phyloP scores from a whole-genome alignment of 1,140 invertebrate species.

The Caenorhabditis latens region DNA sequence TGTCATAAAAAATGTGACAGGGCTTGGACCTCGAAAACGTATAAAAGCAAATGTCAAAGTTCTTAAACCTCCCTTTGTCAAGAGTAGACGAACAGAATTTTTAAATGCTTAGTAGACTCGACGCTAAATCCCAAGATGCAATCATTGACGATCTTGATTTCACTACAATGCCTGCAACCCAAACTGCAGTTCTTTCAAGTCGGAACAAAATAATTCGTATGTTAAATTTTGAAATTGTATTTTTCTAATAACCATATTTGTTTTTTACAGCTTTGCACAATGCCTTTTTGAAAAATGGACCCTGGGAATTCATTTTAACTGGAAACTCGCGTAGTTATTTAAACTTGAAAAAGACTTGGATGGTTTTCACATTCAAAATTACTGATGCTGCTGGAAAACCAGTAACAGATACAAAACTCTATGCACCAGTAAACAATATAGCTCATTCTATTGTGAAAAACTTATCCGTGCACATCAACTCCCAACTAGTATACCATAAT shows the following conservation, averaged over 20 bases:
- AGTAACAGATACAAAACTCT: neutral
- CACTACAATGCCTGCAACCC: neutral
- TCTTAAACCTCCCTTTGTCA: neutral
- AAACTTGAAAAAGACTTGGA: conserved; percentile 18
- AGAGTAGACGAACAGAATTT: conserved; percentile 8
- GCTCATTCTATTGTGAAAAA: conserved; percentile 12
- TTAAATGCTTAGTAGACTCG: conserved; percentile 4
- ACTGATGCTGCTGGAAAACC: neutral
- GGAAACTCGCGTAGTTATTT: neutral
- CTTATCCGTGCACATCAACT: neutral
- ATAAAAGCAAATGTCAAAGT: conserved; percentile 7
- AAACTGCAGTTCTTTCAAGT: neutral
- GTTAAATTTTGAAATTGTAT: too few species aligned
- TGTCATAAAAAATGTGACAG: neutral
- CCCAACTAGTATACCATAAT: neutral
- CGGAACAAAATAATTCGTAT: neutral
- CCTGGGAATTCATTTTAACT: neutral
- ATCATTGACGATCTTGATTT: conserved; percentile 3
- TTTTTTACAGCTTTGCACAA: neutral
- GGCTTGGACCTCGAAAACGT: neutral
- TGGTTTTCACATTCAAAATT: neutral
- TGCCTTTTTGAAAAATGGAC: conserved; percentile 5
- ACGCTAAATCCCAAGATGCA: neutral
- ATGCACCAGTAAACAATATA: neutral
- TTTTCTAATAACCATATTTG: neutral